phyloP scores from a whole-genome alignment of 2,888 invertebrate species.

The Drosophila tripunctata region DNA sequence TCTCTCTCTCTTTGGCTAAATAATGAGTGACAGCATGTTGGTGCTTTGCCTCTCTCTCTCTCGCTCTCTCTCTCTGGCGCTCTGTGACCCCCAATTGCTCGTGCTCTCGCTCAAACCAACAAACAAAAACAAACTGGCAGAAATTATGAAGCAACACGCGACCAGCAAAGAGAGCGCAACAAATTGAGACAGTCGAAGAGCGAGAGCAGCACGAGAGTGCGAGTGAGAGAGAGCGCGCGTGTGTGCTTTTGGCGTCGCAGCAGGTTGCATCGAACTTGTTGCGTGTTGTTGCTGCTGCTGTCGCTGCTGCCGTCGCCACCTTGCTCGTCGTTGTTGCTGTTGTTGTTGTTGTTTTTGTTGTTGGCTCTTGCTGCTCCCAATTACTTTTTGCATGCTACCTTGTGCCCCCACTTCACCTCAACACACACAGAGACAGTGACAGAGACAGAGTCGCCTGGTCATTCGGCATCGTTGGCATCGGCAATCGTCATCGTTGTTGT shows the following conservation, averaged over 20 bases:
- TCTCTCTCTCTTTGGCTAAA: constrained; percentile 66
- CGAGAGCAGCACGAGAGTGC: neutral
- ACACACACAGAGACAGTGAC: constrained; percentile 29
- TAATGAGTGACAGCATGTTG: constrained; percentile 80
- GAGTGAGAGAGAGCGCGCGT: constrained; percentile 7
- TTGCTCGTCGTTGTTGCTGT: constrained; percentile 50
- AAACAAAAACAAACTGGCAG: constrained; percentile 65
- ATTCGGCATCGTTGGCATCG: constrained; percentile 62
- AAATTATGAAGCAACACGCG: constrained; percentile 69
- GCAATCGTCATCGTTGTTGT: constrained; percentile 71
- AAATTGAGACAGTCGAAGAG: constrained; percentile 39
- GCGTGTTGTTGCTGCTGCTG: constrained; percentile 53
- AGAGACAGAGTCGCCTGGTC: constrained; percentile 45
- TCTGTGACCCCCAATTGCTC: constrained; percentile 78
- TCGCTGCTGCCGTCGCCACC: constrained; percentile 55
- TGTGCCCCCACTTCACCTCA: constrained; percentile 78
- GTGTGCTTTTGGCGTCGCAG: constrained; percentile 34
- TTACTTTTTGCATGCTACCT: constrained; percentile 81
- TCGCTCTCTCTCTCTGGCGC: neutral
- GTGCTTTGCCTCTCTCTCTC: constrained; percentile 49
- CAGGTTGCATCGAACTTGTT: constrained; percentile 75
- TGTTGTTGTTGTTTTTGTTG: constrained; percentile 39
- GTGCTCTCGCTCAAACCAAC: constrained; percentile 72
- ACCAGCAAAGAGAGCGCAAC: constrained; percentile 64
- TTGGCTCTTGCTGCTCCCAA: constrained; percentile 80